Evolutionary conservation across 2,888 invertebrate genomes (phyloP).

Genomic region (Pollenia amentaria): DNA sequence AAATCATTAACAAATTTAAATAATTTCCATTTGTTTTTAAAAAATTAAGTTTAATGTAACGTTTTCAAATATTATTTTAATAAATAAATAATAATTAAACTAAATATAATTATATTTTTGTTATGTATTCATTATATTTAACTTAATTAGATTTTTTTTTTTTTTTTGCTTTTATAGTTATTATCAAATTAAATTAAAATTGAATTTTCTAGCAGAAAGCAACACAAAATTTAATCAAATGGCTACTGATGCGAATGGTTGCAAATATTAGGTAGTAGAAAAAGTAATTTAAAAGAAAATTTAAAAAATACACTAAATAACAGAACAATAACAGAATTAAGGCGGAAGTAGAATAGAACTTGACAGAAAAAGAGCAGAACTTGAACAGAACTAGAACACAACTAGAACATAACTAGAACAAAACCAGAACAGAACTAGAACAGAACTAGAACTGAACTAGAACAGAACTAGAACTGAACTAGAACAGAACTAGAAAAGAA

Average conservation of each 20-base stretch:
- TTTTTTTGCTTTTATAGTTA: neutral
- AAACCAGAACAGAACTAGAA: too few relatives aligned
- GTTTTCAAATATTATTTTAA: neutral
- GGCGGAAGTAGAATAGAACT: too few relatives aligned
- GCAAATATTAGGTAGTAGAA: neutral
- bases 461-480: too few relatives aligned
- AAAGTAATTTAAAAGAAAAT: neutral
- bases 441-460: too few relatives aligned
- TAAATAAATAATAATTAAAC: neutral
- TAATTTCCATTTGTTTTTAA: too few relatives aligned
- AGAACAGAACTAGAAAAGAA: too few relatives aligned
- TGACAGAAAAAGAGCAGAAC: too few relatives aligned
- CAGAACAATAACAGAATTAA: too few relatives aligned
- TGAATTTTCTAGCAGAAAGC: neutral
- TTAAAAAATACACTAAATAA: neutral
- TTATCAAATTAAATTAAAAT: slow-evolving; percentile 30
- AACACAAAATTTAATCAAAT: slow-evolving; percentile 1
- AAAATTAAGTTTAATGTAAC: too few relatives aligned
- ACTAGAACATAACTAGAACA: too few relatives aligned
- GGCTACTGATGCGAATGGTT: neutral
- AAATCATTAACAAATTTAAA: too few relatives aligned
- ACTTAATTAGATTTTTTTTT: slow-evolving; percentile 28
- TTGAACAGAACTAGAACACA: too few relatives aligned
- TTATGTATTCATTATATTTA: slow-evolving; percentile 19
- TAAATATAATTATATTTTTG: slow-evolving; percentile 20